These are phyloP conservation scores for Herminia tarsipennalis DNA, from an alignment of 2,888 invertebrate species.

Conservation along the genomic window DNA sequence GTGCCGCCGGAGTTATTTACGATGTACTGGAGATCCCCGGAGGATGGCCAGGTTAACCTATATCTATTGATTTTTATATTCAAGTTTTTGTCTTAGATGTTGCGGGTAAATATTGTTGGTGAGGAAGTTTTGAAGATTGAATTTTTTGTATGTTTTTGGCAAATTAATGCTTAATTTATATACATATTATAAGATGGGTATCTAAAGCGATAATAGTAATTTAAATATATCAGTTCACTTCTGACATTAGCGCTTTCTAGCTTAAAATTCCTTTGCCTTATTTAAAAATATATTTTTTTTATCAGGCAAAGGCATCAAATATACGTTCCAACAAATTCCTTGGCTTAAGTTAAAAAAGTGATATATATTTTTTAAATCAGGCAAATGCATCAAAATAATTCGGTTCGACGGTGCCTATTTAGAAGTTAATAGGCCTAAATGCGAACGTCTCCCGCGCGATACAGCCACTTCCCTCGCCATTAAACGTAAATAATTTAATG, in stretches of 20 bases:
- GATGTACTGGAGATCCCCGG: constrained; percentile 35
- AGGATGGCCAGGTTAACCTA: constrained; percentile 25
- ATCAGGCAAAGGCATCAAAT: too few relatives aligned
- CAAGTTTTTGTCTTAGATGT: background rate
- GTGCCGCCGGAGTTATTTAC: constrained; percentile 56
- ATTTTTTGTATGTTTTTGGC: too few relatives aligned
- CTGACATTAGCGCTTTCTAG: too few relatives aligned
- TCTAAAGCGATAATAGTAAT: too few relatives aligned
- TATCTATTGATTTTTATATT: constrained; percentile 36
- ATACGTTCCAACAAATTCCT: too few relatives aligned
- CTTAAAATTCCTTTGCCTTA: too few relatives aligned
- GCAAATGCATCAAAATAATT: background rate
- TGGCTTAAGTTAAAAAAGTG: too few relatives aligned
- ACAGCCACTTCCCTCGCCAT: constrained; percentile 55
- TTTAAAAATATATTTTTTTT: too few relatives aligned
- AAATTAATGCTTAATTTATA: too few relatives aligned
- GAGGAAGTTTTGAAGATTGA: too few relatives aligned
- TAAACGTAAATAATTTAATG: constrained; percentile 77
- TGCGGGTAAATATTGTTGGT: background rate
- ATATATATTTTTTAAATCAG: background rate
- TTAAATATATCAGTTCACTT: too few relatives aligned
- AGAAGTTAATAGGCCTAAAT: constrained; percentile 22
- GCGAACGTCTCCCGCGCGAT: constrained; percentile 29
- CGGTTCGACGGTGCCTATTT: constrained; percentile 5
- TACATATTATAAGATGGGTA: too few relatives aligned